Percentiles rank a stretch among this genome's conserved stretches.
Conservation (phyloP, 2,888 invertebrate genomes). For the Mantis religiosa region DNA sequence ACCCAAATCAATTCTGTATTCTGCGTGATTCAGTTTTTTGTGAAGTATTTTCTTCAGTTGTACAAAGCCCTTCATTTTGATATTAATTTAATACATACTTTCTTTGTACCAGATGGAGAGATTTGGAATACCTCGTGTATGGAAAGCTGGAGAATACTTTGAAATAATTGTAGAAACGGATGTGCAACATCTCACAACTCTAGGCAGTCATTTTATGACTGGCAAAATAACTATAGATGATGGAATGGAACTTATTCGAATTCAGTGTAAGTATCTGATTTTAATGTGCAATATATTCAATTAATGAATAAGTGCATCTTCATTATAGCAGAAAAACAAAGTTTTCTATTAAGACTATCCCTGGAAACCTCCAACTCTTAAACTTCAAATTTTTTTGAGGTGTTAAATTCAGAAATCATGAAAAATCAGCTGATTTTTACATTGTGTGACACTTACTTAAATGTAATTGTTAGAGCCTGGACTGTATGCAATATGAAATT, state of each 20-base stretch:
- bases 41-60: no score
- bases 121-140: conserved; percentile 73
- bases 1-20: no score
- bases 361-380: no score
- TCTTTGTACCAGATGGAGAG: conserved; percentile 61
- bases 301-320: background rate
- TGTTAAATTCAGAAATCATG: no score
- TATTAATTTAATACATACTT: background rate
- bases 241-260: conserved; percentile 66
- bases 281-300: background rate
- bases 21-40: no score
- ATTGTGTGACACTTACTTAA: no score
- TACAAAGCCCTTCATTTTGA: background rate
- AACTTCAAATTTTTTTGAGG: no score
- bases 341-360: no score
- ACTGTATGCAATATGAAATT: no score
- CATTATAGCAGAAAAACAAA: no score
- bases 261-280: conserved; percentile 62
- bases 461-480: no score
- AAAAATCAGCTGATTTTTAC: no score
- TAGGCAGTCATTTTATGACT: conserved; percentile 63
- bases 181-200: conserved; percentile 66
- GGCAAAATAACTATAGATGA: conserved; percentile 72
- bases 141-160: conserved; percentile 69
- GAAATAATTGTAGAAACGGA: conserved; percentile 74